Percentiles rank a stretch among this genome's conserved stretches.
Conservation (phyloP, 2,888 invertebrate species). For the Orthosia gracilis region DNA sequence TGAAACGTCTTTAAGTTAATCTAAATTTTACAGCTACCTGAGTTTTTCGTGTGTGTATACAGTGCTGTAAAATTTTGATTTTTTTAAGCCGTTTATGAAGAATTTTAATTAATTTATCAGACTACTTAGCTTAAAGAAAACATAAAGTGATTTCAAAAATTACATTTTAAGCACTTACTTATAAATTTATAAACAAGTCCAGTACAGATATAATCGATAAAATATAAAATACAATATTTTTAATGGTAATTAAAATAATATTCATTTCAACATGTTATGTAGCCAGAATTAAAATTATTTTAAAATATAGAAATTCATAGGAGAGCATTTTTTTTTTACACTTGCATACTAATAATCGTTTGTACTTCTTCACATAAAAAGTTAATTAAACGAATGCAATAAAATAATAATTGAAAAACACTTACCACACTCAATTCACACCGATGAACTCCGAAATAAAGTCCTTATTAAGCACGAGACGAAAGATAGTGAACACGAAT, state of each 20-base stretch:
- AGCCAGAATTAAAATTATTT: background rate
- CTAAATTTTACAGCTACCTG: background rate
- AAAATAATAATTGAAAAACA: constrained; percentile 65
- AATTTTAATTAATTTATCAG: too few relatives aligned
- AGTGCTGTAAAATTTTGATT: background rate
- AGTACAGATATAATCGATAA: background rate
- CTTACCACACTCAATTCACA: constrained; percentile 77
- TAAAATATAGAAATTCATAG: constrained; percentile 2
- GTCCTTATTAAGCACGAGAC: constrained; percentile 83
- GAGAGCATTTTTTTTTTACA: constrained; percentile 15
- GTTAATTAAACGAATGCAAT: constrained; percentile 36
- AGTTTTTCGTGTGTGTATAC: background rate
- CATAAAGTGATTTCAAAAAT: background rate
- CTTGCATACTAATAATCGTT: constrained; percentile 12
- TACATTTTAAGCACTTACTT: background rate
- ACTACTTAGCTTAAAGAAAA: too few relatives aligned
- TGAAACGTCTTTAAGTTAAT: background rate
- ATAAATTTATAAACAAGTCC: background rate
- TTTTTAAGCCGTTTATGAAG: too few relatives aligned
- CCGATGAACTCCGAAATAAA: constrained; percentile 77
- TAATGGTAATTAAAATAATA: constrained; percentile 17
- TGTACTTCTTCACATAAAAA: constrained; percentile 26
- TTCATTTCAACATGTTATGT: background rate
- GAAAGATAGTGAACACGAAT: constrained; percentile 79
- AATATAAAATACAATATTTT: constrained; percentile 4